phyloP scores from a whole-genome alignment of 92 coral and sea anemone genomes.

The Paramuricea clavata region DNA sequence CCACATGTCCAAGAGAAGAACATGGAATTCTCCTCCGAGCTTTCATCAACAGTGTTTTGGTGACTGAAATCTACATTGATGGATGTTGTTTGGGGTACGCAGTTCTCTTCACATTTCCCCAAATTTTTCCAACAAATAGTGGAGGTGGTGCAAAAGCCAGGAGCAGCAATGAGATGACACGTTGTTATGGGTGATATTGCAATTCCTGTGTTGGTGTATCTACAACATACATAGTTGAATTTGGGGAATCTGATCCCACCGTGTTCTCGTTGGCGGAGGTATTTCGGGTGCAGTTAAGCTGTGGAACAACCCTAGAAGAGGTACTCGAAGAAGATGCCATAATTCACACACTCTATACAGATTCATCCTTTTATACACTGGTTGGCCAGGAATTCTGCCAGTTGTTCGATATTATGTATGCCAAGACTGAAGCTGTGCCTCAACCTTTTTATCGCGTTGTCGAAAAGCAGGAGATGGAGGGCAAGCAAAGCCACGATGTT shows the following conservation, averaged over 20 bases:
- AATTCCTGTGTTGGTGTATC: not conserved
- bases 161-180: slow-evolving; percentile 11
- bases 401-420: slow-evolving; percentile 22
- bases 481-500: not conserved
- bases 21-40: slow-evolving; percentile 29
- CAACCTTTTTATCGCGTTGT: slow-evolving; percentile 15
- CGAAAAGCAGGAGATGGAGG: slow-evolving; percentile 23
- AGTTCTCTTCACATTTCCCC: not conserved
- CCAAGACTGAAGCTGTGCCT: slow-evolving; percentile 3
- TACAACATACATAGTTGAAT: slow-evolving; percentile 10
- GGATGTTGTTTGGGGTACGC: slow-evolving; percentile 21
- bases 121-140: not conserved
- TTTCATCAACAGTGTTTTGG: slow-evolving; percentile 16
- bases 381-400: slow-evolving; percentile 31
- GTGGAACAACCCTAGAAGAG: not conserved
- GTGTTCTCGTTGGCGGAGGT: slow-evolving; percentile 3
- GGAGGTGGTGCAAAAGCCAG: slow-evolving; percentile 2
- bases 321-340: slow-evolving; percentile 24
- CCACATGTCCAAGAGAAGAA: slow-evolving; percentile 24
- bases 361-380: not conserved
- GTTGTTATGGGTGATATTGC: not conserved
- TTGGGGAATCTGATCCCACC: not conserved
- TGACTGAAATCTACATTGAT: slow-evolving; percentile 1
- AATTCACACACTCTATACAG: not conserved
- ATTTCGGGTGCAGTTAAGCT: slow-evolving; percentile 1